phyloP scores from a whole-genome alignment of 2,888 invertebrate genomes.

The Plebejus anna region DNA sequence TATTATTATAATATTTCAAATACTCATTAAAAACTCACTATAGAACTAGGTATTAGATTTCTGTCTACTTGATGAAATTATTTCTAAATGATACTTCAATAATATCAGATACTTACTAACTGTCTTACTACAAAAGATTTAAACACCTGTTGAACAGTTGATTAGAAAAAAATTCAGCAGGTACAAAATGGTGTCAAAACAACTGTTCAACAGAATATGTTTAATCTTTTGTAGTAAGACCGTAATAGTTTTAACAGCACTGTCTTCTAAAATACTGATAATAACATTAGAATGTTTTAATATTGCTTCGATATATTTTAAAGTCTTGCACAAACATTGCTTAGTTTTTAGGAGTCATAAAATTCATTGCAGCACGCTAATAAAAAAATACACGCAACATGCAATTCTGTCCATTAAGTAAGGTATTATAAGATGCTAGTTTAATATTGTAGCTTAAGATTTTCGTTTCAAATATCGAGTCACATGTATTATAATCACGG shows the following conservation, averaged over 20 bases:
- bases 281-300: neutral
- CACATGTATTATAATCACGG: slow-evolving; percentile 68
- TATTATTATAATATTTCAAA: neutral
- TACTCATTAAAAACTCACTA: neutral
- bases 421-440: slow-evolving; percentile 59
- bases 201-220: no score
- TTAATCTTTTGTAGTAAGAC: no score
- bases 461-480: slow-evolving; percentile 56
- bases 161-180: no score
- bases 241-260: neutral
- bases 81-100: no score
- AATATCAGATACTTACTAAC: no score
- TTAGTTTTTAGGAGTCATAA: slow-evolving; percentile 32
- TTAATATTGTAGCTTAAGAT: slow-evolving; percentile 50
- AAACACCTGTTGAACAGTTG: no score
- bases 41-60: neutral
- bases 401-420: slow-evolving; percentile 79
- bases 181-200: no score
- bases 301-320: slow-evolving; percentile 33
- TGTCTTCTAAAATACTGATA: neutral
- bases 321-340: slow-evolving; percentile 14
- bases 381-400: slow-evolving; percentile 64
- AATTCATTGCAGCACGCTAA: slow-evolving; percentile 50
- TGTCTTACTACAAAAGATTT: no score
- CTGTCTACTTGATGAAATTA: neutral